Conservation (phyloP, 2,888 invertebrate species). For the Perithous albicinctus region DNA sequence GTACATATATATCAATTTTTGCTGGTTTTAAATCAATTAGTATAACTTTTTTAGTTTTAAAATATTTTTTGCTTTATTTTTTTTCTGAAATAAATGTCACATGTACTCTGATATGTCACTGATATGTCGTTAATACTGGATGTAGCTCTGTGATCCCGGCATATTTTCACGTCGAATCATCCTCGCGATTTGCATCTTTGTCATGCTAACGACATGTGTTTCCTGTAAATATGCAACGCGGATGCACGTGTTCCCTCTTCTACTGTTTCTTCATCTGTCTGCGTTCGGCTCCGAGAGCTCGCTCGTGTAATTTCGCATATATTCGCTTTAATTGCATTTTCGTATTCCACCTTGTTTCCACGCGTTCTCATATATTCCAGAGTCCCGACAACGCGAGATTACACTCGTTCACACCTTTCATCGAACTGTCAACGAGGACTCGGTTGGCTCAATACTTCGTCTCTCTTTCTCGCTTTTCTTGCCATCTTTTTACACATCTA, state of each 20-base stretch:
- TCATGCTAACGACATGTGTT: slow-evolving; percentile 82
- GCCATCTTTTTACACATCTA: slow-evolving; percentile 18
- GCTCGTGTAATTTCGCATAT: slow-evolving; percentile 78
- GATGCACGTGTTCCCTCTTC: slow-evolving; percentile 41
- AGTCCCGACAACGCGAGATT: slow-evolving; percentile 27
- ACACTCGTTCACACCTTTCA: slow-evolving; percentile 53
- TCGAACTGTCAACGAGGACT: slow-evolving; percentile 51
- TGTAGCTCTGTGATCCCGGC: neutral
- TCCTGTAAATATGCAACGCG: slow-evolving; percentile 80
- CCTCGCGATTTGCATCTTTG: slow-evolving; percentile 77
- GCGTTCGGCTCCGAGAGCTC: slow-evolving; percentile 38
- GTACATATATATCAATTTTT: no score
- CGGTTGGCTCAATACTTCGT: slow-evolving; percentile 32
- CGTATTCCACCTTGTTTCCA: slow-evolving; percentile 76
- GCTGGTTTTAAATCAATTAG: no score
- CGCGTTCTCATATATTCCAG: slow-evolving; percentile 34
- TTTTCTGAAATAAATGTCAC: slow-evolving; percentile 9
- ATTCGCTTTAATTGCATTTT: slow-evolving; percentile 84
- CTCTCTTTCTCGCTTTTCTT: slow-evolving; percentile 33
- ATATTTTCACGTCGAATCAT: slow-evolving; percentile 54
- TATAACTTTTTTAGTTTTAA: no score
- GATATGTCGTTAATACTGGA: slow-evolving; percentile 22
- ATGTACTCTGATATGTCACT: slow-evolving; percentile 3
- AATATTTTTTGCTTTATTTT: neutral
- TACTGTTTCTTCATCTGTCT: slow-evolving; percentile 29